Conservation (phyloP, 2,113 vertebrate species). For the Chamaetylas fuelleborni region DNA sequence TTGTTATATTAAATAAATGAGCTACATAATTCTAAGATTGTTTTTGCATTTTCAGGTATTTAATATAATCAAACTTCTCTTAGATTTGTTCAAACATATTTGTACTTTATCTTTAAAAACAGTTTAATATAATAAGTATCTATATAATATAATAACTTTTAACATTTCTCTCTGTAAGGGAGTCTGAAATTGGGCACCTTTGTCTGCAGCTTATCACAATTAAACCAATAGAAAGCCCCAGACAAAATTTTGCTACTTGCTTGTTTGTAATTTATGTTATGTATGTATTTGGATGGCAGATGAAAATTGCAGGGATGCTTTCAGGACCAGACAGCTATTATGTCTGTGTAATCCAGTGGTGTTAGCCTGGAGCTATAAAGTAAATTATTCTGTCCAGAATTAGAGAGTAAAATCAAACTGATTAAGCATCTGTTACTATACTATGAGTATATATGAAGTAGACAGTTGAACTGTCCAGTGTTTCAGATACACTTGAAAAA, state of each 20-base stretch:
- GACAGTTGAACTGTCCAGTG: not conserved
- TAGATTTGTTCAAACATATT: not conserved
- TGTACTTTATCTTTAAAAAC: not conserved
- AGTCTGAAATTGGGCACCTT: not conserved
- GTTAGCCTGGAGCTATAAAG: not conserved
- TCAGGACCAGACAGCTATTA: not conserved
- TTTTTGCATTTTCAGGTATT: not conserved
- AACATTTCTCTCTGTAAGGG: not conserved
- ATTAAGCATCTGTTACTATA: not conserved
- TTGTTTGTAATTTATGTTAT: not conserved
- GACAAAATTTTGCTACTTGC: not conserved
- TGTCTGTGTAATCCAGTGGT: not conserved
- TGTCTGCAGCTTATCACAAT: not conserved
- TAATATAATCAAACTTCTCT: not conserved
- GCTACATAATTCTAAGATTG: not conserved
- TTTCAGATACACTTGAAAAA: not conserved
- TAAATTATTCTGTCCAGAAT: not conserved
- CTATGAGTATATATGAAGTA: not conserved
- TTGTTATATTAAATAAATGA: not conserved
- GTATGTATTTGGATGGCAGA: not conserved
- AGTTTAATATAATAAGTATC: not conserved
- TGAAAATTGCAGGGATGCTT: not conserved
- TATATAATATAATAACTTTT: not conserved
- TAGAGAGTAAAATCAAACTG: not conserved
- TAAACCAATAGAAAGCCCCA: not conserved